Percentiles rank a stretch among this genome's conserved stretches.
These are phyloP conservation scores for Meles meles DNA, from an alignment of 2,113 vertebrate species.

Conservation along the genomic window DNA sequence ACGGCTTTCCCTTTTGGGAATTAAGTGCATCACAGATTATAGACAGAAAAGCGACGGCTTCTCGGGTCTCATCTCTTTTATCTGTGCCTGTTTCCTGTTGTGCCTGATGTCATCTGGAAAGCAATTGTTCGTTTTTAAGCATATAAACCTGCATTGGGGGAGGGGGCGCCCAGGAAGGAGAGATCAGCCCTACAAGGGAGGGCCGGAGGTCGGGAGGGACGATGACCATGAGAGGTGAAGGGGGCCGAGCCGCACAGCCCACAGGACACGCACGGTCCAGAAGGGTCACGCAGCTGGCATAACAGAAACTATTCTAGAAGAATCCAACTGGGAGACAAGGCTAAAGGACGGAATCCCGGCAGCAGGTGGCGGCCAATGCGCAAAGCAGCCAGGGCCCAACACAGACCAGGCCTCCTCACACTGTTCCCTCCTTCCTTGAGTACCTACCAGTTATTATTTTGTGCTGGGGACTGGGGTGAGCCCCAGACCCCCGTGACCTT, in stretches of 20 bases:
- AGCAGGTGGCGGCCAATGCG: background rate
- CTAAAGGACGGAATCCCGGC: background rate
- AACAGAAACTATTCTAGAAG: background rate
- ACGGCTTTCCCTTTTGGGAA: background rate
- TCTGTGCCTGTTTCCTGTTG: background rate
- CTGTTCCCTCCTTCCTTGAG: background rate
- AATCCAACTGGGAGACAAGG: background rate
- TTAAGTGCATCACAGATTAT: background rate
- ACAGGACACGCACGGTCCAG: background rate
- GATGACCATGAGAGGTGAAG: background rate
- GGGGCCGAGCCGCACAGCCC: background rate
- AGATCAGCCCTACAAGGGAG: background rate
- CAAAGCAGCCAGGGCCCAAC: background rate
- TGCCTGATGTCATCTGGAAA: background rate
- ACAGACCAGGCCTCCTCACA: background rate
- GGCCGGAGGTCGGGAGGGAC: background rate
- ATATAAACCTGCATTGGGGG: background rate
- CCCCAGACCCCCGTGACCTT: background rate
- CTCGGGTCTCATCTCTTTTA: background rate
- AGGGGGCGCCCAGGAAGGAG: background rate
- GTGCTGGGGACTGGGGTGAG: background rate
- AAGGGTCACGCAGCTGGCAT: background rate
- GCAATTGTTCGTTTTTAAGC: background rate
- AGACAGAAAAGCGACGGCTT: no score
- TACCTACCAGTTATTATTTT: background rate